Evolutionary conservation across 1,140 invertebrate species (phyloP).

Genomic region (Acromyrmex echinatior): DNA sequence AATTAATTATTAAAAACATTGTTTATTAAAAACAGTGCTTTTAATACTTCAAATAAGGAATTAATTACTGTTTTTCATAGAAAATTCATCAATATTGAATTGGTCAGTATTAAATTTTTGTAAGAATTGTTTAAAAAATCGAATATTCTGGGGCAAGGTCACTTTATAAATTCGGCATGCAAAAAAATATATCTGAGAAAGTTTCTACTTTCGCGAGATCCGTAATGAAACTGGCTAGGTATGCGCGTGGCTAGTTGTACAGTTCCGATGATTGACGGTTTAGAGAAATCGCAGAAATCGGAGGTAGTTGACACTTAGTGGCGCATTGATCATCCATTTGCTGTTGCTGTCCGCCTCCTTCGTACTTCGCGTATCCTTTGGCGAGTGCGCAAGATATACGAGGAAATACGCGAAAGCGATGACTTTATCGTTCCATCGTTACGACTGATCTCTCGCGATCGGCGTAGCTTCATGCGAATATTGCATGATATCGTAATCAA

Average conservation of each 20-base stretch:
- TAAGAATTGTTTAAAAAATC: too few species aligned
- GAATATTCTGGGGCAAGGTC: neutral
- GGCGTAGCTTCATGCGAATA: neutral
- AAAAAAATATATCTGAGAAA: conserved; percentile 44
- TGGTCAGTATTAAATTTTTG: too few species aligned
- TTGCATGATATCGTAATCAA: conserved; percentile 47
- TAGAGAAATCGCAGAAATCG: conserved; percentile 65
- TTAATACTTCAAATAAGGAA: too few species aligned
- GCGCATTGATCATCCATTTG: conserved; percentile 59
- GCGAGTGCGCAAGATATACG: conserved; percentile 58
- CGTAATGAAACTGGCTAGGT: conserved; percentile 35
- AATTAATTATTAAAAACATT: too few species aligned
- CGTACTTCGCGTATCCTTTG: conserved; percentile 54
- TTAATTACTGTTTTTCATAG: too few species aligned
- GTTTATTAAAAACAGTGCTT: too few species aligned
- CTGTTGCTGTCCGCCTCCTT: conserved; percentile 54
- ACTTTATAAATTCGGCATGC: neutral
- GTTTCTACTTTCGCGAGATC: conserved; percentile 56
- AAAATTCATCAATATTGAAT: too few species aligned
- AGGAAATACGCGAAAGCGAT: conserved; percentile 5
- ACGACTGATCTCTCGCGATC: conserved; percentile 30
- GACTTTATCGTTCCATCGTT: conserved; percentile 51
- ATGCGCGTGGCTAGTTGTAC: neutral
- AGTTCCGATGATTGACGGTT: conserved; percentile 39
- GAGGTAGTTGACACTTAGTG: conserved; percentile 48